Evolutionary conservation across 2,888 invertebrate species (phyloP), one percentile per base, ranked within the genome.

Genomic region (Latrodectus elegans): DNA sequence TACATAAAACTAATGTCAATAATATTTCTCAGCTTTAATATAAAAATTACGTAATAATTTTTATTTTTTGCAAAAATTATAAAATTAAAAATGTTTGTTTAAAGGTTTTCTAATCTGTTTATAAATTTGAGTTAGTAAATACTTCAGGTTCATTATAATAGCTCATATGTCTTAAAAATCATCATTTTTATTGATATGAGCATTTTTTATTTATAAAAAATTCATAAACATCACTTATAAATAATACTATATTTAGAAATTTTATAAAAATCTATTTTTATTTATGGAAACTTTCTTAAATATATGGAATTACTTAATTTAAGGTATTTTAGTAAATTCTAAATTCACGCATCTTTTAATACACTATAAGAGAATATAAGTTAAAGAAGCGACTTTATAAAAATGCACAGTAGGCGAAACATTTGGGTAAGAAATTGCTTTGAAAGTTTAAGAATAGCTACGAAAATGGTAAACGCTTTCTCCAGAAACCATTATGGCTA

Each of bases 241-340:
- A 49, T 51, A 51, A 72, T 49, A 49, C 17, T 52, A 17, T 52
- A 51, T n/a, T 51, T 72, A 51, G 51, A 51, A 17, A 12, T 52
- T 51, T 52, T 11, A 72, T 8, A 70, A 51, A 26, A 70, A 38
- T 15, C 6, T 4, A 22, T 11, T 2, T 49, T 11, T 17, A 52
- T 22, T 10, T 17, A 11, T 17, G 52, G 11, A 17, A n/a, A 17
- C 51, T 65, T 65, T 22, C 64, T 76, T 64, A 38, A 38, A 38
- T 38, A 38, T 38, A 38, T 38, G 6, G 6, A 38, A 76, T 76
- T 76, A 38, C 65, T 76, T 51, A 76, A 76, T 49, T 17, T 12
- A 64, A 75, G 49, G 52, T 22, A 55, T 17, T 26, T 22, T 15
- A 38, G 22, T 38, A 76, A 65, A 65, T 49, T 51, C 65, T 76